Evolutionary conservation across 2,888 invertebrate genomes (phyloP).

Genomic region (Amiota mariae): DNA sequence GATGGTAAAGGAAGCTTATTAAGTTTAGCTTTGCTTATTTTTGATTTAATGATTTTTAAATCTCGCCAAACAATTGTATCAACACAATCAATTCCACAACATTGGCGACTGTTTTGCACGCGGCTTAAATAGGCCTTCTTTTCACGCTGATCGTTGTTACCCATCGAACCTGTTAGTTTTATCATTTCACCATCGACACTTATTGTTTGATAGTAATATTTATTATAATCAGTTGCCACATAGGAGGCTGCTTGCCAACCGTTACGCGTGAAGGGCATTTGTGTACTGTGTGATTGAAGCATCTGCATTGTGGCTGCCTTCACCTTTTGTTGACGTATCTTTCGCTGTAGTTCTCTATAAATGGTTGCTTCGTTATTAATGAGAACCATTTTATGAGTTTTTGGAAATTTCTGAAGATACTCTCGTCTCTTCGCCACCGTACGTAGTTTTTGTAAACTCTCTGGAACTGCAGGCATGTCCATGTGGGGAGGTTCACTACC

Average conservation of each 20-base stretch:
- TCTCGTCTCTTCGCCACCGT: constrained; percentile 76
- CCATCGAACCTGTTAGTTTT: constrained; percentile 66
- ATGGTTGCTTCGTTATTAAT: constrained; percentile 73
- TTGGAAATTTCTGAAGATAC: constrained; percentile 70
- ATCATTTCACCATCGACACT: constrained; percentile 61
- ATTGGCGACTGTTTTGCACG: constrained; percentile 16
- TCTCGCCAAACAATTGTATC: constrained; percentile 56
- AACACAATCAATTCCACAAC: constrained; percentile 49
- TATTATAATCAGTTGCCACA: constrained; percentile 68
- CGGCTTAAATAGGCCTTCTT: constrained; percentile 59
- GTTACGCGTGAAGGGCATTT: constrained; percentile 70
- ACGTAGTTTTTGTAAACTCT: constrained; percentile 72
- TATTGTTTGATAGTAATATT: constrained; percentile 70
- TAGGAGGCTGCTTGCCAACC: constrained; percentile 72
- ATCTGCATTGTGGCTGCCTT: constrained; percentile 63
- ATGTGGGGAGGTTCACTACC: constrained; percentile 68
- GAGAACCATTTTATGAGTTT: constrained; percentile 69
- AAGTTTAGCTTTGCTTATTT: constrained; percentile 51
- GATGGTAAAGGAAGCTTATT: constrained; percentile 57
- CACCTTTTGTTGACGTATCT: constrained; percentile 62
- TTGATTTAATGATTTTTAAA: constrained; percentile 56
- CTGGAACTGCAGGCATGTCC: constrained; percentile 69
- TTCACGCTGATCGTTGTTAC: constrained; percentile 64
- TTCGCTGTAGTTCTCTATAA: constrained; percentile 69
- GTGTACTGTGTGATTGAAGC: constrained; percentile 58